A percentile compares a stretch with the other conserved stretches of the same genome.
Conservation (phyloP, 2,888 invertebrate genomes). For the Drosophila neotestacea region DNA sequence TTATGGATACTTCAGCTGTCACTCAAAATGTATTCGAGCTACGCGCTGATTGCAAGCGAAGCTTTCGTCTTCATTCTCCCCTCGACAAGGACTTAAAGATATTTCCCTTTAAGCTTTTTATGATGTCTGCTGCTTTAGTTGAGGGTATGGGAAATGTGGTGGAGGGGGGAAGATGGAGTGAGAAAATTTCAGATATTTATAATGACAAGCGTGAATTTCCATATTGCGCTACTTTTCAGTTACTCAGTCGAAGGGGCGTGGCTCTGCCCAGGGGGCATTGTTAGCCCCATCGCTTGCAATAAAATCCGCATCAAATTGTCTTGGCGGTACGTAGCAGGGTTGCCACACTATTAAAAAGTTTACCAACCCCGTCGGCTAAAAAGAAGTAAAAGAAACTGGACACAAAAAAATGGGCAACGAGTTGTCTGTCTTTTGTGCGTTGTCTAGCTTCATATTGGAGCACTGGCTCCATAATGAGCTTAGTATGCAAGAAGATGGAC, state of each 20-base stretch:
- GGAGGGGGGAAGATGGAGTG: neutral
- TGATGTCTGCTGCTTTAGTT: slow-evolving; percentile 32
- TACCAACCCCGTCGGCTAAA: slow-evolving; percentile 38
- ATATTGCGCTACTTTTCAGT: slow-evolving; percentile 62
- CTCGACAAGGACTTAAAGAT: slow-evolving; percentile 32
- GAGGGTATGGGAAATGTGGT: too few species aligned
- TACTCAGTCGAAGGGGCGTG: slow-evolving; percentile 42
- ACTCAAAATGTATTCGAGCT: slow-evolving; percentile 58
- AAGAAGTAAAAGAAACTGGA: slow-evolving; percentile 6
- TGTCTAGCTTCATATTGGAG: slow-evolving; percentile 12
- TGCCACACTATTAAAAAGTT: slow-evolving; percentile 73
- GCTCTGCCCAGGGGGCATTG: slow-evolving; percentile 65
- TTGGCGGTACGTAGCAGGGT: slow-evolving; percentile 18
- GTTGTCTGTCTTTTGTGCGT: slow-evolving; percentile 49
- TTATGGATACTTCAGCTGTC: slow-evolving; percentile 78
- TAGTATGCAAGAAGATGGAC: slow-evolving; percentile 74
- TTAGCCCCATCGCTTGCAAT: slow-evolving; percentile 64
- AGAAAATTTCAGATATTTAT: slow-evolving; percentile 58
- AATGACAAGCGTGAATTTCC: slow-evolving; percentile 79
- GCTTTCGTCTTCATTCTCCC: neutral
- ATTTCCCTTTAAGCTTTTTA: slow-evolving; percentile 47
- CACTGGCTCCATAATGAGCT: slow-evolving; percentile 69
- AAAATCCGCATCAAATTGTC: slow-evolving; percentile 72
- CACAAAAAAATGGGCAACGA: slow-evolving; percentile 55
- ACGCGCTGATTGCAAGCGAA: slow-evolving; percentile 65